phyloP scores from a whole-genome alignment of 2,888 invertebrate species.

The Mimachlamys varia region DNA sequence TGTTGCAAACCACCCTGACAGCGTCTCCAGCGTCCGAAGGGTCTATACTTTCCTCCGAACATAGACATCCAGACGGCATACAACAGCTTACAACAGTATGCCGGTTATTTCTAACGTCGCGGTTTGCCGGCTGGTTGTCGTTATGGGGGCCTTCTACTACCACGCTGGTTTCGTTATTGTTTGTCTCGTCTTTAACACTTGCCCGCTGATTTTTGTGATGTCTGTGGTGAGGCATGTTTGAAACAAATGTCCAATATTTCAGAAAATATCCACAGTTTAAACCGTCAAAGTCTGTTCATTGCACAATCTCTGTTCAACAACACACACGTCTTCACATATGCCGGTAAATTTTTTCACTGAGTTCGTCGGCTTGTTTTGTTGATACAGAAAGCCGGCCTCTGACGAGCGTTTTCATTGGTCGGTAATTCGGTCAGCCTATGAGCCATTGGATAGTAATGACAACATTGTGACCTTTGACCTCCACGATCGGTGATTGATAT shows the following conservation, averaged over 20 bases:
- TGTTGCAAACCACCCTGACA: conserved; percentile 96
- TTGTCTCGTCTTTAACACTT: conserved; percentile 58
- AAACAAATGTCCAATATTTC: conserved; percentile 36
- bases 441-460: conserved; percentile 46
- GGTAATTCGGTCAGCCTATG: conserved; percentile 48
- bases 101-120: conserved; percentile 19
- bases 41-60: conserved; percentile 68
- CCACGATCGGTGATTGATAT: conserved; percentile 46
- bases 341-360: conserved; percentile 30
- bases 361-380: conserved; percentile 34
- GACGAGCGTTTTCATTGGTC: conserved; percentile 45
- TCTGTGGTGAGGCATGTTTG: conserved; percentile 72
- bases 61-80: conserved; percentile 68
- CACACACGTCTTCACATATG: conserved; percentile 37
- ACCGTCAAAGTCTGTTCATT: conserved; percentile 45
- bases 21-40: conserved; percentile 82
- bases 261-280: conserved; percentile 38
- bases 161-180: conserved; percentile 62
- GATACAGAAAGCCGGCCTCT: conserved; percentile 31
- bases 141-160: conserved; percentile 54
- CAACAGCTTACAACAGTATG: conserved; percentile 63
- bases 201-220: conserved; percentile 66
- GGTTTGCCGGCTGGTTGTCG: not conserved
- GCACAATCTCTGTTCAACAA: conserved; percentile 35
- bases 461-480: conserved; percentile 47